Conservation (phyloP, 2,797 vertebrate genomes). For the Micrastur ruficollis region DNA sequence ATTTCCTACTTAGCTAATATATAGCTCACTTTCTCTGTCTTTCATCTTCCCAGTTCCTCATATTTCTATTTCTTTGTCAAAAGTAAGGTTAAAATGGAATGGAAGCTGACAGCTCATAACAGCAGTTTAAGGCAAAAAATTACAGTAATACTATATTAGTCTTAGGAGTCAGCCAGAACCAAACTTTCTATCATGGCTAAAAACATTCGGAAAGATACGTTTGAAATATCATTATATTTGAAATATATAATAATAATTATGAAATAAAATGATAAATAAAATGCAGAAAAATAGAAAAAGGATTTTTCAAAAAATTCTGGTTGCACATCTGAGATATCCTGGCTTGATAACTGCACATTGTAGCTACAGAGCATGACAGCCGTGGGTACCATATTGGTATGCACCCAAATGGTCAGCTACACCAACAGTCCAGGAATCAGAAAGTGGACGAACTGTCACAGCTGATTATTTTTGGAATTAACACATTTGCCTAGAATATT, state of each 20-base stretch:
- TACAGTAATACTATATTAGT: neutral
- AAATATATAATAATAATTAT: no score
- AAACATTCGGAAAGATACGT: neutral
- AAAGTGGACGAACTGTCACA: neutral
- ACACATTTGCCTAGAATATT: neutral
- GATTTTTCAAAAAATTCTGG: neutral
- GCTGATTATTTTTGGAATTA: neutral
- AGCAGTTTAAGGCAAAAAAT: neutral
- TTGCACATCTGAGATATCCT: neutral
- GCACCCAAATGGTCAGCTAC: neutral
- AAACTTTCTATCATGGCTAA: neutral
- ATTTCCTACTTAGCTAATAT: neutral
- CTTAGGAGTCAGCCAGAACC: neutral
- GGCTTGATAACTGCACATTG: neutral
- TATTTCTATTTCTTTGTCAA: neutral
- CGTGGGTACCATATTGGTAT: rapidly evolving
- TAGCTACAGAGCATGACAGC: neutral
- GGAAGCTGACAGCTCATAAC: neutral
- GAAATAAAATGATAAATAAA: neutral
- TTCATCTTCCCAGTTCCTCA: neutral
- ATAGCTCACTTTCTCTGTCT: neutral
- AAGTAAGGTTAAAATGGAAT: neutral
- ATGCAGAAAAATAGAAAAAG: neutral
- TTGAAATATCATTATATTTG: neutral
- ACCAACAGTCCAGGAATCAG: neutral